These are phyloP conservation scores for Lordiphosa mommai DNA, from an alignment of 1,140 invertebrate species.

Conservation along the genomic window DNA sequence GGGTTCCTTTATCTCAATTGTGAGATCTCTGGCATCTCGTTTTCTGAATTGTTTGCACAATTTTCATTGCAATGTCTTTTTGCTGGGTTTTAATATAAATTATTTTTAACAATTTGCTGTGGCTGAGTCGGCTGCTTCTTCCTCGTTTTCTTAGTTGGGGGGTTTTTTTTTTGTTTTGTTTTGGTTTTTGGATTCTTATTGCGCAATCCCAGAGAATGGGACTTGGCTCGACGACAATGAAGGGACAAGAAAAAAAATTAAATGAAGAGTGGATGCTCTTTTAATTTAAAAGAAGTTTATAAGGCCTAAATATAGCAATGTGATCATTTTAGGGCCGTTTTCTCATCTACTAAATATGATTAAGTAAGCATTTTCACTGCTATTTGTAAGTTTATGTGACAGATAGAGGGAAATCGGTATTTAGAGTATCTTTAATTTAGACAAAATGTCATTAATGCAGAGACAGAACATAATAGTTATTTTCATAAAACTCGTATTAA, in stretches of 20 bases:
- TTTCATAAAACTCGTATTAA: no score
- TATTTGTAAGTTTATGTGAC: no score
- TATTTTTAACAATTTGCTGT: constrained; percentile 75
- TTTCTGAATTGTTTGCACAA: constrained; percentile 69
- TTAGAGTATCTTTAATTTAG: no score
- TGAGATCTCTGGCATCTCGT: constrained; percentile 43
- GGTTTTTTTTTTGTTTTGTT: constrained; percentile 30
- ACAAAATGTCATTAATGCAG: no score
- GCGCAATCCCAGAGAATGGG: constrained; percentile 29
- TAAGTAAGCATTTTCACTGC: no score
- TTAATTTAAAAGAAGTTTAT: neutral
- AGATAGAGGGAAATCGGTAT: no score
- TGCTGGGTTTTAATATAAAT: constrained; percentile 75
- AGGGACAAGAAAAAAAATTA: constrained; percentile 26
- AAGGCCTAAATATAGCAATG: no score
- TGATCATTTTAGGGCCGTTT: no score
- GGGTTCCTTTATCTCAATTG: constrained; percentile 33
- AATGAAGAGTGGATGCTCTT: constrained; percentile 10
- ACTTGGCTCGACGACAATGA: constrained; percentile 28
- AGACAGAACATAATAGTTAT: no score
- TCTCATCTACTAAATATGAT: no score
- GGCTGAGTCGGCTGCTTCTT: constrained; percentile 32
- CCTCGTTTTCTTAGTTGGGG: neutral
- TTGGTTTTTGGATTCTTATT: constrained; percentile 33
- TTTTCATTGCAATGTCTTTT: constrained; percentile 73